Evolutionary conservation across 2,888 invertebrate genomes (phyloP).

Genomic region (Phortica magna): DNA sequence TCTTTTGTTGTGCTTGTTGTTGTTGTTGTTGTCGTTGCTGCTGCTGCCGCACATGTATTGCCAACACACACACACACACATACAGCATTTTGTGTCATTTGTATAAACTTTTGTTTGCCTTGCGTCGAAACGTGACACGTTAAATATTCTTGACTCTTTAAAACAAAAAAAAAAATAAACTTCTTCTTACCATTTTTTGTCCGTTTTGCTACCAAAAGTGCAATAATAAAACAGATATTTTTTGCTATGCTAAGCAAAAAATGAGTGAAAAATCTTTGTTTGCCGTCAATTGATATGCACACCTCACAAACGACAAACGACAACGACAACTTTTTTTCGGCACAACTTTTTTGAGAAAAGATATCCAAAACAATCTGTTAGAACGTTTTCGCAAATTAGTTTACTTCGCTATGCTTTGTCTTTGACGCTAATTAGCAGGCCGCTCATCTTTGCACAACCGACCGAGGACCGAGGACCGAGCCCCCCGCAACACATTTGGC

Average conservation of each 20-base stretch:
- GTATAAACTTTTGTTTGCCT: conserved; percentile 43
- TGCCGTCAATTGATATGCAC: no score
- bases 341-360: not conserved
- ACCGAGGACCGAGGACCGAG: no score
- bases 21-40: conserved; percentile 39
- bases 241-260: no score
- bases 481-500: not conserved
- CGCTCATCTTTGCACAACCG: not conserved
- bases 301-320: no score
- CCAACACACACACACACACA: conserved; percentile 52
- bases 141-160: conserved; percentile 56
- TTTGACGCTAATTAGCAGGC: conserved; percentile 70
- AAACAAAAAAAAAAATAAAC: not conserved
- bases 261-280: no score
- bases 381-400: conserved; percentile 69
- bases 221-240: no score
- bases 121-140: conserved; percentile 66
- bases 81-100: not conserved
- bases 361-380: conserved; percentile 13
- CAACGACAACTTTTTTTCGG: not conserved
- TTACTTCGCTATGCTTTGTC: conserved; percentile 57
- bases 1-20: conserved; percentile 49
- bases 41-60: conserved; percentile 55
- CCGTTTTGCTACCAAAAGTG: no score
- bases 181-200: no score